Conservation (phyloP, 2,888 invertebrate genomes). For the Brachyopa scutellaris region DNA sequence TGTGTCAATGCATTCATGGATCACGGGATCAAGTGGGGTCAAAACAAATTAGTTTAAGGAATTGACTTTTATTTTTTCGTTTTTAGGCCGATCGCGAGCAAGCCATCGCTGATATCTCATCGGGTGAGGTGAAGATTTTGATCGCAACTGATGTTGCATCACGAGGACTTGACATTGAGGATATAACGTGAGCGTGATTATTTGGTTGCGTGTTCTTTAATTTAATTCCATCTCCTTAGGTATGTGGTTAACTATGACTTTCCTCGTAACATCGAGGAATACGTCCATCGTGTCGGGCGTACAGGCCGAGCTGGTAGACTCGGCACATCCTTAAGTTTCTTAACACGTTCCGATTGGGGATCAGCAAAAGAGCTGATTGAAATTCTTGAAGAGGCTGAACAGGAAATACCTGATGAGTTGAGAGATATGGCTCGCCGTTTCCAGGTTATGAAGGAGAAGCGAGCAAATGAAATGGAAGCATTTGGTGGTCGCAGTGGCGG, state of each 20-base stretch:
- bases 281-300: constrained; percentile 95
- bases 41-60: not conserved
- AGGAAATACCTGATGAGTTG: constrained; percentile 90
- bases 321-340: constrained; percentile 91
- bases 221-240: constrained; percentile 68
- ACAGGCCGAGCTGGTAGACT: constrained; percentile 95
- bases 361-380: constrained; percentile 91
- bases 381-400: constrained; percentile 93
- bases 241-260: constrained; percentile 96
- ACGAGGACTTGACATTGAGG: constrained; percentile 95
- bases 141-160: constrained; percentile 98
- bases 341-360: constrained; percentile 91
- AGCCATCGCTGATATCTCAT: constrained; percentile 92
- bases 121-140: constrained; percentile 90
- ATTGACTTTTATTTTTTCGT: not conserved
- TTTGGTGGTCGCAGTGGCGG: constrained; percentile 76
- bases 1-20: constrained; percentile 93
- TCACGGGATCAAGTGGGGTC: constrained; percentile 88
- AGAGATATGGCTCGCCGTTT: constrained; percentile 89
- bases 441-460: constrained; percentile 86
- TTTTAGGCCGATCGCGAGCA: constrained; percentile 87
- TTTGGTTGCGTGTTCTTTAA: not conserved
- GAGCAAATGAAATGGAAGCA: constrained; percentile 82
- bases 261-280: constrained; percentile 96
- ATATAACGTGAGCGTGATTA: constrained; percentile 85